phyloP scores from a whole-genome alignment of 2,888 invertebrate species.

The Drosophila algonquin region DNA sequence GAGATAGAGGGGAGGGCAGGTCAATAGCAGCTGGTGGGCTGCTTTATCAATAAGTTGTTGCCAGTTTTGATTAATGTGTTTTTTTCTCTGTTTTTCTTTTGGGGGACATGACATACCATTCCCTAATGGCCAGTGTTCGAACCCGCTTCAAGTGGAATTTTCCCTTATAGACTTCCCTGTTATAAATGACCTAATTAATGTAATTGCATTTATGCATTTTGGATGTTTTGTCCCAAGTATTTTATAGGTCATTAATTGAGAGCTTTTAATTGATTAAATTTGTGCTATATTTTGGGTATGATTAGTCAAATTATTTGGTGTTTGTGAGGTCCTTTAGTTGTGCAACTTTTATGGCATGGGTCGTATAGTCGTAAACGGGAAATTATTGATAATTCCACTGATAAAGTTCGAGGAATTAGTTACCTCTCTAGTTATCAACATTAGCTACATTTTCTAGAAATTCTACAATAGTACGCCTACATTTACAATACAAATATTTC shows the following conservation, averaged over 20 bases:
- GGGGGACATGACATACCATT: constrained; percentile 1
- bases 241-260: background rate
- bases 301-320: background rate
- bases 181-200: constrained; percentile 28
- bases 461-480: background rate
- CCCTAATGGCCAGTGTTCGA: constrained; percentile 12
- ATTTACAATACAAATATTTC: background rate
- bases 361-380: background rate
- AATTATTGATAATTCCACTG: background rate
- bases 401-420: background rate
- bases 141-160: constrained; percentile 10
- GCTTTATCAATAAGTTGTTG: constrained; percentile 55
- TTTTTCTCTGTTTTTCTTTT: constrained; percentile 20
- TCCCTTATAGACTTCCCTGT: constrained; percentile 31
- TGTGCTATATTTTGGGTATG: background rate
- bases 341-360: background rate
- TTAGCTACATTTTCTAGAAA: background rate
- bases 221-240: background rate
- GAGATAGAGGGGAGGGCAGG: background rate
- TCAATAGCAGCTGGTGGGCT: constrained; percentile 21
- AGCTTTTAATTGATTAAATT: constrained; percentile 10
- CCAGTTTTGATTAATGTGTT: constrained; percentile 63
- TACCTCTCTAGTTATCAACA: background rate
- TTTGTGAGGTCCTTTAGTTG: background rate
- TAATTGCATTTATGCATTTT: constrained; percentile 24